Conservation (phyloP, 2,797 vertebrate species). For the Thalassophryne amazonica region DNA sequence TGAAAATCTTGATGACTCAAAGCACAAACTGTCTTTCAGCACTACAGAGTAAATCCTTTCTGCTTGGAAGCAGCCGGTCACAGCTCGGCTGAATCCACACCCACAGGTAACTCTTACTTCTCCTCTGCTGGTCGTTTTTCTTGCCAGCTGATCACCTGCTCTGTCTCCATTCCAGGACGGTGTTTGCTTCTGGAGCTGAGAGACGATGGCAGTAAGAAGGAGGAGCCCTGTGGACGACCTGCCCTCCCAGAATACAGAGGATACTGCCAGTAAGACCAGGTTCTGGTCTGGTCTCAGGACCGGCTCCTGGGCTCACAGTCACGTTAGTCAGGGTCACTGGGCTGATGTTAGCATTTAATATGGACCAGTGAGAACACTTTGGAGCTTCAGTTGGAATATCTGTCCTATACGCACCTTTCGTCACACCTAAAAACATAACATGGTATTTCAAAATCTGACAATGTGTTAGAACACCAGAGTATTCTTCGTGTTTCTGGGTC, state of each 20-base stretch:
- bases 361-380: too few species aligned
- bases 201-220: slow-evolving; percentile 42
- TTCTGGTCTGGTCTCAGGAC: too few species aligned
- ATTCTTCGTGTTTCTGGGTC: too few species aligned
- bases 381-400: too few species aligned
- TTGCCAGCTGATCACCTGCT: neutral
- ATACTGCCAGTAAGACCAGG: slow-evolving; percentile 68
- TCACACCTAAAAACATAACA: too few species aligned
- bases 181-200: slow-evolving; percentile 72
- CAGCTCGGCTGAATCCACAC: neutral
- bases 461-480: too few species aligned
- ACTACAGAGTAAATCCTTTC: slow-evolving; percentile 51
- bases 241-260: slow-evolving; percentile 41
- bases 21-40: slow-evolving; percentile 51
- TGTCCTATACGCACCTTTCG: too few species aligned
- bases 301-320: too few species aligned
- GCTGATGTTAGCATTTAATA: too few species aligned
- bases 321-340: too few species aligned
- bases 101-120: slow-evolving; percentile 33
- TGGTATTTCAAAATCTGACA: too few species aligned
- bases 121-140: neutral
- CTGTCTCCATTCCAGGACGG: slow-evolving; percentile 34
- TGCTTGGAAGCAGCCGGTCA: slow-evolving; percentile 34
- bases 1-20: too few species aligned
- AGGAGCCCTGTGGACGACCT: slow-evolving; percentile 64